Conservation (phyloP, 1,140 invertebrate genomes). For the Drosophila mojavensis region DNA sequence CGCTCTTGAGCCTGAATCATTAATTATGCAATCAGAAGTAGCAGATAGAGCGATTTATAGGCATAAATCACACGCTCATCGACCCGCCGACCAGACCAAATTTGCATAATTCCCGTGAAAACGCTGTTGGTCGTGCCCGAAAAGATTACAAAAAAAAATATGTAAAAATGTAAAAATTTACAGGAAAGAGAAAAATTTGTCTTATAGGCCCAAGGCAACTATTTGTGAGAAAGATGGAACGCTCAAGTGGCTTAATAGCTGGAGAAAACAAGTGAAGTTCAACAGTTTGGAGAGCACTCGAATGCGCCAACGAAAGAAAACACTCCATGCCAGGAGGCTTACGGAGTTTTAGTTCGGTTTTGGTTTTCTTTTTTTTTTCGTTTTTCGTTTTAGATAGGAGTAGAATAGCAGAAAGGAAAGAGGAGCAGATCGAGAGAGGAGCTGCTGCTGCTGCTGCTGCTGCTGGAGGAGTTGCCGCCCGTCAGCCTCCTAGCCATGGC, state of each 20-base stretch:
- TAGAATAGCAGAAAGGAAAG: not conserved
- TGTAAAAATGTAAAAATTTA: not conserved
- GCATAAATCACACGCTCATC: constrained; percentile 79
- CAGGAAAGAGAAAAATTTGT: constrained; percentile 5
- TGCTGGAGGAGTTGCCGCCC: constrained; percentile 20
- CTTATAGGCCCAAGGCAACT: not conserved
- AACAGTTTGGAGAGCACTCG: constrained; percentile 81
- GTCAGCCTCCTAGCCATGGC: constrained; percentile 56
- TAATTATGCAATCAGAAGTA: constrained; percentile 82
- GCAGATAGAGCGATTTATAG: constrained; percentile 79
- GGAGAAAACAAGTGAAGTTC: constrained; percentile 82
- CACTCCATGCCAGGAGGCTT: constrained; percentile 54
- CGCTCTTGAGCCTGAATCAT: constrained; percentile 53
- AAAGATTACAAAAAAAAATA: constrained; percentile 22
- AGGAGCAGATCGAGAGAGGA: not conserved
- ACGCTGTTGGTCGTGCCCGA: constrained; percentile 36
- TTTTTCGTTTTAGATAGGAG: not conserved
- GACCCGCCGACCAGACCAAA: constrained; percentile 59
- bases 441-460: constrained; percentile 7
- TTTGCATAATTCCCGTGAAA: constrained; percentile 80
- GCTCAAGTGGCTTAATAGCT: constrained; percentile 80
- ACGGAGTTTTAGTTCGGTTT: not conserved
- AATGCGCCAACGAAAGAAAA: constrained; percentile 72
- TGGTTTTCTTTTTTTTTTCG: too few relatives aligned
- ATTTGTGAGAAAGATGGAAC: constrained; percentile 28